These are phyloP conservation scores for Hyles lineata DNA, from an alignment of 2,888 invertebrate genomes.

Conservation along the genomic window DNA sequence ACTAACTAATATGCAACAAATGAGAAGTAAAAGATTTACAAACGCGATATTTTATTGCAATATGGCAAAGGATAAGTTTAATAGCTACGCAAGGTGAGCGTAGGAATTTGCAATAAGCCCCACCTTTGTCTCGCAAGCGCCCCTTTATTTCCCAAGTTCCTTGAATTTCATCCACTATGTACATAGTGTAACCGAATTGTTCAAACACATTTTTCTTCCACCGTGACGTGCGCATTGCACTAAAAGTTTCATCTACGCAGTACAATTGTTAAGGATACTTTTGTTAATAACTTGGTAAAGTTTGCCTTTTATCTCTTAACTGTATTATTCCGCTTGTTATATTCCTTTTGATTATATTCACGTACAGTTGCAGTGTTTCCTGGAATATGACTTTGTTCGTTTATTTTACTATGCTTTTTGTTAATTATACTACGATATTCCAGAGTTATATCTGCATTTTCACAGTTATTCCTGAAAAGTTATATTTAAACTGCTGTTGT, in stretches of 20 bases:
- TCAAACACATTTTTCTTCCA: slow-evolving; percentile 64
- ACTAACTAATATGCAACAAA: neutral
- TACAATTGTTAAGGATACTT: slow-evolving; percentile 32
- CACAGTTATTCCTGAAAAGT: no score
- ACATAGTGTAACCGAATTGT: slow-evolving; percentile 56
- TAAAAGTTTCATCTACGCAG: slow-evolving; percentile 42
- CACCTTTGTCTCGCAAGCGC: slow-evolving; percentile 72
- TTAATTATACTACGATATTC: no score
- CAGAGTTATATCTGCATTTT: no score
- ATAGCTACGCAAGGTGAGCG: slow-evolving; percentile 74
- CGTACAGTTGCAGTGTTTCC: neutral
- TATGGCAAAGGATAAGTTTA: slow-evolving; percentile 68
- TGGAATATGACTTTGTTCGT: no score
- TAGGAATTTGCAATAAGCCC: slow-evolving; percentile 81
- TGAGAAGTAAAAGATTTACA: slow-evolving; percentile 2
- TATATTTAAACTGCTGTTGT: no score
- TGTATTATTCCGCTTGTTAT: neutral
- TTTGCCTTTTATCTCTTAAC: slow-evolving; percentile 8
- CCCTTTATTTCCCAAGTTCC: slow-evolving; percentile 76
- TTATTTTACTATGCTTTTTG: no score
- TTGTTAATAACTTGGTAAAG: slow-evolving; percentile 3
- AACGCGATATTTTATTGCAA: slow-evolving; percentile 35
- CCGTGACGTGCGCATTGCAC: slow-evolving; percentile 46
- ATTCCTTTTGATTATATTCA: neutral
- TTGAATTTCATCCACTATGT: slow-evolving; percentile 73